Evolutionary conservation across 2,113 vertebrate species (phyloP).

Genomic region (Percina caprodes): DNA sequence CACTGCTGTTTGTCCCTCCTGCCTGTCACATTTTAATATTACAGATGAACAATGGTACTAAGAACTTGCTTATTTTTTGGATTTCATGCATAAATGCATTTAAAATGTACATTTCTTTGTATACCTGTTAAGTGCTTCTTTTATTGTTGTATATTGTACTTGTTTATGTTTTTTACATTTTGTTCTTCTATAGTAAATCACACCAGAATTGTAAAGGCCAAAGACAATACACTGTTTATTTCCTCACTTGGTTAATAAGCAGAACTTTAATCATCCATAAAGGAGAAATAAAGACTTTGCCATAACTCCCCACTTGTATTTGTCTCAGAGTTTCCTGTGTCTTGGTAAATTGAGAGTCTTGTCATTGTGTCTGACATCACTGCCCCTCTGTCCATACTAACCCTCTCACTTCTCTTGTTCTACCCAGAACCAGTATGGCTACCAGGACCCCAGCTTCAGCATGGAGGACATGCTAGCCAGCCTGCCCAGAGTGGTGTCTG

Average conservation of each 20-base stretch:
- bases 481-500: constrained; percentile 81
- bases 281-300: not conserved
- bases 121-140: not conserved
- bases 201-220: not conserved
- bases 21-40: constrained; percentile 58
- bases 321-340: not conserved
- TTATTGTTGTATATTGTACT: not conserved
- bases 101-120: not conserved
- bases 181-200: not conserved
- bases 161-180: not conserved
- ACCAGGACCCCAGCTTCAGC: constrained; percentile 89
- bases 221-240: not conserved
- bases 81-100: not conserved
- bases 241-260: not conserved
- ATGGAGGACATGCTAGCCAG: constrained; percentile 87
- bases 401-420: not conserved
- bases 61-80: not conserved
- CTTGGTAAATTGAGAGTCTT: not conserved
- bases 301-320: not conserved
- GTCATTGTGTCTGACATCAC: not conserved
- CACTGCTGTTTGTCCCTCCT: constrained; percentile 60
- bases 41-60: constrained; percentile 44
- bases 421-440: constrained; percentile 93
- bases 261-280: not conserved
- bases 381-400: not conserved